Conservation (phyloP, 1,140 invertebrate genomes). For the Pissodes strobi region DNA sequence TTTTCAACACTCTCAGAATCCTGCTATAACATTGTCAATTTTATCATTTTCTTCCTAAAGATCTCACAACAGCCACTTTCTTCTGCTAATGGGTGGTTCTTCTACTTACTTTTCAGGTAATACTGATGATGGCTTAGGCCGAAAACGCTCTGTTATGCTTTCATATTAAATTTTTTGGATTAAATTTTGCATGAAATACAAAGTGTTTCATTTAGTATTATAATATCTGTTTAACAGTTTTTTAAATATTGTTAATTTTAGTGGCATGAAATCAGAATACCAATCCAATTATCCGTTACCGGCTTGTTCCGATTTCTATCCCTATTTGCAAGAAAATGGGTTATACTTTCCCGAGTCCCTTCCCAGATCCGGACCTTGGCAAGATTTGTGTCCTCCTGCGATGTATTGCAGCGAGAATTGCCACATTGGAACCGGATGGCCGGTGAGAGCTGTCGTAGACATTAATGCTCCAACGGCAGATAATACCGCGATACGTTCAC, state of each 20-base stretch:
- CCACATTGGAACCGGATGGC: slow-evolving; percentile 52
- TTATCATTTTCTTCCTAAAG: too few species aligned
- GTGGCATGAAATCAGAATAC: slow-evolving; percentile 46
- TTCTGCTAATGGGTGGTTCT: too few species aligned
- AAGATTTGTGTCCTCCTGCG: slow-evolving; percentile 48
- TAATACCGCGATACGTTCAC: neutral
- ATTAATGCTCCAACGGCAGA: neutral
- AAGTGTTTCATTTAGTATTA: too few species aligned
- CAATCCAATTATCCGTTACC: slow-evolving; percentile 42
- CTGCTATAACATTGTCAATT: too few species aligned
- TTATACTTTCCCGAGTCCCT: slow-evolving; percentile 38
- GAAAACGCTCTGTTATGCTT: too few species aligned
- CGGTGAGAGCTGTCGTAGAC: slow-evolving; percentile 47
- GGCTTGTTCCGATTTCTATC: slow-evolving; percentile 42
- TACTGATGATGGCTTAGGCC: too few species aligned
- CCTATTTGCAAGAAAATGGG: slow-evolving; percentile 39
- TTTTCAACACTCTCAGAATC: too few species aligned
- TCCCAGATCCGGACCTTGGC: slow-evolving; percentile 44
- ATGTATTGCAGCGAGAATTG: slow-evolving; percentile 55
- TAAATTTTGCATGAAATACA: too few species aligned
- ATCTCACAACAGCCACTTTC: too few species aligned
- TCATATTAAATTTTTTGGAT: neutral
- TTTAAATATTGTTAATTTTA: slow-evolving; percentile 27
- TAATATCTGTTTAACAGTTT: neutral
- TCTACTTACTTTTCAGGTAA: too few species aligned